phyloP scores from a whole-genome alignment of 2,888 invertebrate genomes.

The Noctua janthina region DNA sequence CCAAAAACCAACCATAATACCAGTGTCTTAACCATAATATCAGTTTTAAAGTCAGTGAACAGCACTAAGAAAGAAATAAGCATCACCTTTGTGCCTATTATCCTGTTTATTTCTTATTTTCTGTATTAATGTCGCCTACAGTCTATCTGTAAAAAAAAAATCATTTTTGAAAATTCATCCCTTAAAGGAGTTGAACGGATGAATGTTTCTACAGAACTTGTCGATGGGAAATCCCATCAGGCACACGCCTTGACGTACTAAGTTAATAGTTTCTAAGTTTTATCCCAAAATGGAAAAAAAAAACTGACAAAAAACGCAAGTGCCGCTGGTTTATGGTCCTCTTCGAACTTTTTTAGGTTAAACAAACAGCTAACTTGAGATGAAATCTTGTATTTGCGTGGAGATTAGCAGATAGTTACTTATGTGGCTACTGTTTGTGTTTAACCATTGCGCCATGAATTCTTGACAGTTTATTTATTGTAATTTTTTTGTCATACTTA shows the following conservation, averaged over 20 bases:
- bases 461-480: slow-evolving; percentile 19
- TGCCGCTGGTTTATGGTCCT: slow-evolving; percentile 1
- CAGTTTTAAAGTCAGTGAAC: too few relatives aligned
- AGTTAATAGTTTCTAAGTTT: neutral
- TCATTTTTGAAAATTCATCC: neutral
- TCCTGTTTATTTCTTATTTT: too few relatives aligned
- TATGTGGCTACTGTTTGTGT: slow-evolving; percentile 42
- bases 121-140: too few relatives aligned
- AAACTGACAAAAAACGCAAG: neutral
- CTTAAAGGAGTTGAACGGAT: neutral
- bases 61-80: too few relatives aligned
- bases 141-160: too few relatives aligned
- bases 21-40: too few relatives aligned
- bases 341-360: slow-evolving; percentile 29
- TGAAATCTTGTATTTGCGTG: slow-evolving; percentile 42
- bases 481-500: too few relatives aligned
- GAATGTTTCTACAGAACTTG: neutral
- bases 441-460: slow-evolving; percentile 15
- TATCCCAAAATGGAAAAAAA: neutral
- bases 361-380: slow-evolving; percentile 2
- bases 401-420: slow-evolving; percentile 45
- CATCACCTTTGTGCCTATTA: too few relatives aligned
- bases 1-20: too few relatives aligned
- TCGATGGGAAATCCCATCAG: neutral
- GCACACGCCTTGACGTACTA: neutral